phyloP scores from a whole-genome alignment of 2,888 invertebrate species.

The Micoletzkya japonica region DNA sequence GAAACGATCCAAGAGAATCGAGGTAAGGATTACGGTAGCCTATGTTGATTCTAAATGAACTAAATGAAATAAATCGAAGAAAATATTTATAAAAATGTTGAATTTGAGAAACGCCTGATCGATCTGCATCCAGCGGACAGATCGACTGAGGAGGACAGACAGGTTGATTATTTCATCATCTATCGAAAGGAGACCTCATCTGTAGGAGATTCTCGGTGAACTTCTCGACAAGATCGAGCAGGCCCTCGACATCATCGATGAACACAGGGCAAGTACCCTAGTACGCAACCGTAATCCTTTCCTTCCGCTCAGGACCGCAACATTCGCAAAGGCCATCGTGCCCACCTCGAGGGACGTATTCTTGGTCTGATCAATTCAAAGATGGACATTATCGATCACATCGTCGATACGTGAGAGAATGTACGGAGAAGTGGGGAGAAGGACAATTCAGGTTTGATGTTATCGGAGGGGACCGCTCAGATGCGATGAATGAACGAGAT shows the following conservation, averaged over 20 bases:
- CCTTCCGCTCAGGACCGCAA: constrained; percentile 37
- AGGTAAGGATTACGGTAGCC: constrained; percentile 26
- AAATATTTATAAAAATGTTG: neutral
- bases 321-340: constrained; percentile 49
- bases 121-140: constrained; percentile 21
- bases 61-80: neutral
- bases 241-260: constrained; percentile 57
- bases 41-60: neutral
- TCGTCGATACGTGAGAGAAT: constrained; percentile 47
- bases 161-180: neutral
- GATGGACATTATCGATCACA: constrained; percentile 52
- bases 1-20: constrained; percentile 46
- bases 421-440: constrained; percentile 33
- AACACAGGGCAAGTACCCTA: constrained; percentile 41
- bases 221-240: constrained; percentile 57
- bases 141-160: constrained; percentile 19
- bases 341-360: constrained; percentile 49
- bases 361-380: constrained; percentile 43
- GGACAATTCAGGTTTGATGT: constrained; percentile 29
- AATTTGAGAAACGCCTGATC: constrained; percentile 20
- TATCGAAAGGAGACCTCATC: constrained; percentile 1
- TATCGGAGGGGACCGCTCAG: constrained; percentile 12
- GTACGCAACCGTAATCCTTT: neutral
- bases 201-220: constrained; percentile 53
- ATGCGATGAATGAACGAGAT: constrained; percentile 20